Conservation (phyloP, 2,113 vertebrate species). For the Electrona antarctica region DNA sequence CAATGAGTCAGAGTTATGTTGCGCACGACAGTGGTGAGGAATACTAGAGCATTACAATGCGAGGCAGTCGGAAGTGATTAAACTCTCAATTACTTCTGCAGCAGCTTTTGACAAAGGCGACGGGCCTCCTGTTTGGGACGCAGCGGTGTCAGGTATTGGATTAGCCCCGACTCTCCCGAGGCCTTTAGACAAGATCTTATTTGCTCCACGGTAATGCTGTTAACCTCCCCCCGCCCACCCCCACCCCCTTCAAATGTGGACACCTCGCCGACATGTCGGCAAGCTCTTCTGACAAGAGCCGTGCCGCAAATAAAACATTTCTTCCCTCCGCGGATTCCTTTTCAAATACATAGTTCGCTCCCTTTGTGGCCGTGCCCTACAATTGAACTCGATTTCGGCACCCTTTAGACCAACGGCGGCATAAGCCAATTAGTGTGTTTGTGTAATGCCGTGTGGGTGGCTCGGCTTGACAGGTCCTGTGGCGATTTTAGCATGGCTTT, state of each 20-base stretch:
- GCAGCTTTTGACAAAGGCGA: slow-evolving; percentile 42
- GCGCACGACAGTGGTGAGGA: too few species aligned
- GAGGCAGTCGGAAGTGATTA: too few species aligned
- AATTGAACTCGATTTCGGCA: slow-evolving; percentile 71
- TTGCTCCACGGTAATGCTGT: slow-evolving; percentile 63
- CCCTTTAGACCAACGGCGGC: slow-evolving; percentile 71
- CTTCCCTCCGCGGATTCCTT: slow-evolving; percentile 53
- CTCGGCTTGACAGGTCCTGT: slow-evolving; percentile 35
- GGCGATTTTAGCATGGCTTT: too few species aligned
- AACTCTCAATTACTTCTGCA: slow-evolving; percentile 10
- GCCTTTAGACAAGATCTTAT: slow-evolving; percentile 67
- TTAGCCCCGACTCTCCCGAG: slow-evolving; percentile 40
- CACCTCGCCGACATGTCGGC: slow-evolving; percentile 60
- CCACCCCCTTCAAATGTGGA: slow-evolving; percentile 64
- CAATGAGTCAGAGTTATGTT: too few species aligned
- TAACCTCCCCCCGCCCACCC: slow-evolving; percentile 57
- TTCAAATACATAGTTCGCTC: slow-evolving; percentile 69
- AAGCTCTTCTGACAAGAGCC: slow-evolving; percentile 71
- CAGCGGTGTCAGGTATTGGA: slow-evolving; percentile 63
- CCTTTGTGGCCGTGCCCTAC: slow-evolving; percentile 26
- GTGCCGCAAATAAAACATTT: slow-evolving; percentile 72
- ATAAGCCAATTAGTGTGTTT: slow-evolving; percentile 73
- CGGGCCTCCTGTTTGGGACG: slow-evolving; percentile 27
- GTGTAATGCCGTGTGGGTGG: slow-evolving; percentile 49
- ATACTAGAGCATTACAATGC: too few species aligned